Conservation (phyloP, 2,797 vertebrate species). For the Rhinella marina region DNA sequence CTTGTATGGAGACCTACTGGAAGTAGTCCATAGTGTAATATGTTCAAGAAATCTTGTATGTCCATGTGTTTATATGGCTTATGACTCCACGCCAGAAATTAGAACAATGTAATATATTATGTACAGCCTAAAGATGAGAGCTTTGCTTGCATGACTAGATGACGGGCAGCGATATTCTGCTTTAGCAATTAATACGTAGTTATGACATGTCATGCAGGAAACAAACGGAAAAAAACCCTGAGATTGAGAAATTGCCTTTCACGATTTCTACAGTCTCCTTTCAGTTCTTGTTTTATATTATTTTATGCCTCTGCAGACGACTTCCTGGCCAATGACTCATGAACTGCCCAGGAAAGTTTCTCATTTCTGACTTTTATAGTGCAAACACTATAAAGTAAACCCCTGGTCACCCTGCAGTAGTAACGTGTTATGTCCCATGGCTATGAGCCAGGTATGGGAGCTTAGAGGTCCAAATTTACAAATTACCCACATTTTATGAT, state of each 20-base stretch:
- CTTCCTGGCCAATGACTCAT: slow-evolving; percentile 14
- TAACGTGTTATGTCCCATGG: neutral
- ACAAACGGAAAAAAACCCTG: neutral
- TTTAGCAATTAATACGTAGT: neutral
- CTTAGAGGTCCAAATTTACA: neutral
- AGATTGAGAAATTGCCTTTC: neutral
- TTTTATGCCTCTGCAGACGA: neutral
- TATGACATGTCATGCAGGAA: slow-evolving; percentile 21
- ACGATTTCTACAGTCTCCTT: neutral
- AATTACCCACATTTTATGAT: neutral
- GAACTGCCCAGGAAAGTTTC: neutral
- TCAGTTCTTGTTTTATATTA: neutral
- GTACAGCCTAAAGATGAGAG: neutral
- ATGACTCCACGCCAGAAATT: too few species aligned
- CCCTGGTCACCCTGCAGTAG: neutral
- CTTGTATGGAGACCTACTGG: too few species aligned
- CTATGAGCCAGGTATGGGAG: neutral
- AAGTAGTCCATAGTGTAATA: too few species aligned
- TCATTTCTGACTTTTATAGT: neutral
- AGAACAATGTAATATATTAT: too few species aligned
- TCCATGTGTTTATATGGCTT: too few species aligned
- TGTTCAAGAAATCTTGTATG: too few species aligned
- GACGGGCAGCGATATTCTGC: too few species aligned
- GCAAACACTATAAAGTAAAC: neutral
- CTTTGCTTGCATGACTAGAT: neutral